Base-by-base conservation (phyloP, 2,888 invertebrate species). In the Lathronympha strigana region DNA sequence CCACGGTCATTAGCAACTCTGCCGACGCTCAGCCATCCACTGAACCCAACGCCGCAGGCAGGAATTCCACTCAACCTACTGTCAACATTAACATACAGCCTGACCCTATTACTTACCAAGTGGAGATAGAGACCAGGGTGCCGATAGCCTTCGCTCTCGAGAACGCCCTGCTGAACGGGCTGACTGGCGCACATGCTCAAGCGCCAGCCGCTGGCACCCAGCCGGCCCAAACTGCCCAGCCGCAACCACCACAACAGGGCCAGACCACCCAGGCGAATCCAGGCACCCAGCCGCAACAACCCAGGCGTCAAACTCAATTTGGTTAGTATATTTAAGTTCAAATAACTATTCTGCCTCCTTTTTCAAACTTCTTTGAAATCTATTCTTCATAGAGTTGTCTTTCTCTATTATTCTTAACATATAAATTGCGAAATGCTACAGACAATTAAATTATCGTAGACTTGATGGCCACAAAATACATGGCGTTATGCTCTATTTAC, bases 101-200 rank as follows among this genome's bases (percentile, higher is more conserved):
- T 62, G 80, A 81, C 38, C 83, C 85, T 2, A 70, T 81, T 60
- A 81, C 80, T 0, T 86, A 84, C 67, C 86, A 87, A 78, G 80
- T 87, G 67, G 88, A 87, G 69, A 85, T 88, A 69, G 87, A 84
- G 66, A 81, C 85, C 33, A 76, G 83, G 71, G 81, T 86, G 64
- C 86, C 87, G 5, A 78, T 86, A 21, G 80, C 85, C 40, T 74
- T 84, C 57, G 82, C 84, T 28, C 69, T 86, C 36, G 86, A 84
- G 61, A 81, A 76, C 63, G 74, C 78, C 43, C 66, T 83, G 57
- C 67, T 82, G 19, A 79, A 74, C 70, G 82, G 77, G 51, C 58
- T 81, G 66, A 72, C 75, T 0, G 75, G 74, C 43, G 69, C 73
- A 2, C 53, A 53, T 11, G 53, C 21, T 3, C 50, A 51, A 3